These are phyloP conservation scores for Cataglyphis cursor DNA, from an alignment of 2,888 invertebrate genomes.

Conservation along the genomic window DNA sequence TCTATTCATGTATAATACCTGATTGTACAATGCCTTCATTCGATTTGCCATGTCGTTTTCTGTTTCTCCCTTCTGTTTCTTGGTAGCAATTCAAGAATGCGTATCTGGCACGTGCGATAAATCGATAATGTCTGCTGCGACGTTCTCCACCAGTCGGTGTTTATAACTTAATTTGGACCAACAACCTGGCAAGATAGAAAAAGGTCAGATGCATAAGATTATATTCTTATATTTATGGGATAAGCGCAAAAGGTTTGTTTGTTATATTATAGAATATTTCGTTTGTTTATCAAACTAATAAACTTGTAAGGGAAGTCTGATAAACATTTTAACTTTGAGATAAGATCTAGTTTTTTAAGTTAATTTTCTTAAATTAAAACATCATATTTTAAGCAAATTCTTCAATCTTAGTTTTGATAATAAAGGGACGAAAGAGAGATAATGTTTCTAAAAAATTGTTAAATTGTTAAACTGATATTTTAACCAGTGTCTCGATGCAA, in stretches of 20 bases:
- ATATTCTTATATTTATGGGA: neutral
- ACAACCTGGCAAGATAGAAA: conserved; percentile 5
- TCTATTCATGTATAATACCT: neutral
- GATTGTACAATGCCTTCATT: conserved; percentile 9
- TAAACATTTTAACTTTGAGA: neutral
- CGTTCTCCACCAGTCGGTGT: neutral
- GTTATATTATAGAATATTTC: neutral
- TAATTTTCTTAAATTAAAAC: neutral
- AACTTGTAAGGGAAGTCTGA: neutral
- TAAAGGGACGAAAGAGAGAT: neutral
- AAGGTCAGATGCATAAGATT: neutral
- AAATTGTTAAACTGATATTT: neutral
- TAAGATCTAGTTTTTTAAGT: neutral
- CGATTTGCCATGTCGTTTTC: conserved; percentile 18
- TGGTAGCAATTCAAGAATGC: neutral
- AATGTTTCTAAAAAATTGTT: neutral
- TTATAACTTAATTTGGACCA: neutral
- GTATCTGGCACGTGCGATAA: neutral
- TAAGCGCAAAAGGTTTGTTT: neutral
- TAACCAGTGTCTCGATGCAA: too few species aligned
- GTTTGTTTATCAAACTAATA: neutral
- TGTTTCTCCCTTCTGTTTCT: neutral
- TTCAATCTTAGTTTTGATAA: neutral
- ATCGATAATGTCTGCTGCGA: neutral
- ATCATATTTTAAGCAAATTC: neutral